Percentiles rank a stretch among this genome's conserved stretches.
phyloP scores from a whole-genome alignment of 2,113 vertebrate genomes.

The Hippocampus comes region DNA sequence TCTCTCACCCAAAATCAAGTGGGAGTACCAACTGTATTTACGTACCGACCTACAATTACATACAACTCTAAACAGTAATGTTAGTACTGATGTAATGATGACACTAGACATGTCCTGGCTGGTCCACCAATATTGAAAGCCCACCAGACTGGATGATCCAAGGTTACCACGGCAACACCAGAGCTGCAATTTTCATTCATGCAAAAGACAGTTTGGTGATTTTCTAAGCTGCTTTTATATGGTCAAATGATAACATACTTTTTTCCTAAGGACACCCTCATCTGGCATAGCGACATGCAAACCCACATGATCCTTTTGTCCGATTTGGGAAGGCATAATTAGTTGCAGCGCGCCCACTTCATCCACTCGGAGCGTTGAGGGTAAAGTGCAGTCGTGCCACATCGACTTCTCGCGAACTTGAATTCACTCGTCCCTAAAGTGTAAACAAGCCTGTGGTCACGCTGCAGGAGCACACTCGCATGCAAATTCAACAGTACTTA shows the following conservation, averaged over 20 bases:
- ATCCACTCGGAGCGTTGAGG: constrained; percentile 21
- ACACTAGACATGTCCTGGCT: not conserved
- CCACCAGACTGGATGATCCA: not conserved
- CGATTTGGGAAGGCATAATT: constrained; percentile 45
- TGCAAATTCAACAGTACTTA: constrained; percentile 2
- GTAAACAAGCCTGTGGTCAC: constrained; percentile 33
- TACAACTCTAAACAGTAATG: no score
- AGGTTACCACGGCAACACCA: not conserved
- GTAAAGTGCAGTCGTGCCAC: constrained; percentile 20
- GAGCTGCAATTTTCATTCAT: not conserved
- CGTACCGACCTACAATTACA: no score
- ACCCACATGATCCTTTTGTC: constrained; percentile 43
- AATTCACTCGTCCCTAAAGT: constrained; percentile 22
- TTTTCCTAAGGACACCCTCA: not conserved
- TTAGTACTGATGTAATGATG: no score
- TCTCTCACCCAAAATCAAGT: no score
- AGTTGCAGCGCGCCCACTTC: constrained; percentile 35
- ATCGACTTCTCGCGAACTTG: constrained; percentile 34
- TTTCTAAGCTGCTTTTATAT: not conserved
- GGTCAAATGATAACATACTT: not conserved
- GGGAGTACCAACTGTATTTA: no score
- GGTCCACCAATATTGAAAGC: not conserved
- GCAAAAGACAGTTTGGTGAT: not conserved
- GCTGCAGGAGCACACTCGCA: constrained; percentile 14
- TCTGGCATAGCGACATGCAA: not conserved